Conservation (phyloP, 2,113 vertebrate genomes). For the Genyomyrus donnyi region DNA sequence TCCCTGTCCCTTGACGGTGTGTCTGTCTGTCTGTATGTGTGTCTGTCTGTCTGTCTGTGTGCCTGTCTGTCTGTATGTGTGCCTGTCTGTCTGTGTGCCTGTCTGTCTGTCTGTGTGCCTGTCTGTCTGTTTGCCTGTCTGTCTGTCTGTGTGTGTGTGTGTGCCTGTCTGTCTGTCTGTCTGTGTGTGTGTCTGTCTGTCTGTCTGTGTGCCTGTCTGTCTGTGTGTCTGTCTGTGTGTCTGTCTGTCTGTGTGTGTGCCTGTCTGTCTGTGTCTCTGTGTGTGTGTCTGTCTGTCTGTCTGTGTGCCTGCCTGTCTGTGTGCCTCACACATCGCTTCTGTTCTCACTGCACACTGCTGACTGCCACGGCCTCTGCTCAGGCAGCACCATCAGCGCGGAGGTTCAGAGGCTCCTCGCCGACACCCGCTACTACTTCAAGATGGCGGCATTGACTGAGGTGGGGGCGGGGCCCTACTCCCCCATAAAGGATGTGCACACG, state of each 20-base stretch:
- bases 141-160: too few species aligned
- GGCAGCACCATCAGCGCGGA: slow-evolving; percentile 81
- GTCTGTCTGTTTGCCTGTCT: too few species aligned
- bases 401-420: slow-evolving; percentile 74
- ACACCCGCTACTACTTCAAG: slow-evolving; percentile 88
- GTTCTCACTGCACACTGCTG: not conserved
- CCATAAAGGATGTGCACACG: slow-evolving; percentile 77
- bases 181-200: slow-evolving; percentile 16
- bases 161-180: too few species aligned
- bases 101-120: not conserved
- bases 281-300: slow-evolving; percentile 17
- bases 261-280: slow-evolving; percentile 48
- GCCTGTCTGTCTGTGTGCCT: not conserved
- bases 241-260: slow-evolving; percentile 49
- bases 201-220: too few species aligned
- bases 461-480: slow-evolving; percentile 83
- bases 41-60: too few species aligned
- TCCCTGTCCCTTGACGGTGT: slow-evolving; percentile 79
- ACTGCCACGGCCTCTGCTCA: slow-evolving; percentile 38
- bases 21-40: not conserved
- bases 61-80: too few species aligned
- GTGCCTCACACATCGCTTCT: not conserved
- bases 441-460: slow-evolving; percentile 82
- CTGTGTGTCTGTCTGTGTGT: slow-evolving; percentile 10
- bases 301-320: too few species aligned